Base-by-base conservation (phyloP, 2,113 vertebrate genomes). In the Campylomormyrus tamandua region DNA sequence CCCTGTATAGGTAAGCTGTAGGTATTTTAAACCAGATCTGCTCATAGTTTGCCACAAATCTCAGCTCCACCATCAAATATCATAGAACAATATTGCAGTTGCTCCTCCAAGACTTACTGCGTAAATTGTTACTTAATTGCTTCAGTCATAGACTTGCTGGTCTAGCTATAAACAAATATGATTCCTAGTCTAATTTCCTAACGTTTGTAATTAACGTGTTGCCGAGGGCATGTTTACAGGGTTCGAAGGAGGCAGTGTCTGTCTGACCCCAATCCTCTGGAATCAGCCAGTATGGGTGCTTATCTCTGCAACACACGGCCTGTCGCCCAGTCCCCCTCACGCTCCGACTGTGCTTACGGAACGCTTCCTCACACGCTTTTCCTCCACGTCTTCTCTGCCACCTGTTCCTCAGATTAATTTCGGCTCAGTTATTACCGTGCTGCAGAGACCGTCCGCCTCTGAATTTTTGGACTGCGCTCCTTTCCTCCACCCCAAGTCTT, bases 371-470 rank as follows among this genome's bases (percentile, higher is more conserved):
- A 80, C 74, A 35, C 70, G 31, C 70, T 39, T 39, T 17, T 35
- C 31, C 70, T 77, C 31, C 70, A 77, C 74, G 35, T 35, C 74
- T 80, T 42, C 74, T 42, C 74, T 80, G 74, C 74, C 74, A 80
- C 74, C 74, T 80, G 74, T 80, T 80, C 74, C 74, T 80, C 74
- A 19, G 31, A 80, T 80, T 80, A 80, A 80, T 80, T 42, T 80
- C 35, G 74, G 74, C 74, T 42, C 74, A 35, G 1, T 80, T 39
- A 39, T 80, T 80, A 6, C 70, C 35, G 35, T 80, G 74, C 31
- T 39, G 11, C 35, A 80, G 15, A 39, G 17, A 42, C 74, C 13
- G 35, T 39, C 5, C 31, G 35, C 17, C 9, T 42, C 74, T 5
- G 31, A 80, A 80, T 80, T 42, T 27, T 80, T 80, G 35, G 74